phyloP scores from a whole-genome alignment of 2,797 vertebrate genomes.

The Mastacembelus armatus region DNA sequence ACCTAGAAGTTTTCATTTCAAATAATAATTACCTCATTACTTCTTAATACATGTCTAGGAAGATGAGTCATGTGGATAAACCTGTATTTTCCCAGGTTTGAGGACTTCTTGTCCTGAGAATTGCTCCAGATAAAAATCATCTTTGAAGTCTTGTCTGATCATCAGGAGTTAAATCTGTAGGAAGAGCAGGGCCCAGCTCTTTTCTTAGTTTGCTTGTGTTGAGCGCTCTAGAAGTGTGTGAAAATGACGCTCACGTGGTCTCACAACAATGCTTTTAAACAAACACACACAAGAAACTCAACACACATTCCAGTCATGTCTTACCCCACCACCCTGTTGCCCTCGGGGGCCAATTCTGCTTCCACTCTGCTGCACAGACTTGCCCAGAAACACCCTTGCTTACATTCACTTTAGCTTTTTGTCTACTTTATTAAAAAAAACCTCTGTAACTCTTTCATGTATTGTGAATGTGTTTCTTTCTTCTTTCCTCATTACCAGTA shows the following conservation, averaged over 20 bases:
- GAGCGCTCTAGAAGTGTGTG: neutral
- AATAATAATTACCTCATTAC: neutral
- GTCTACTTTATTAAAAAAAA: conserved; percentile 7
- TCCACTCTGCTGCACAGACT: conserved; percentile 70
- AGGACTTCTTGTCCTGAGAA: neutral
- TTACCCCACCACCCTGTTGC: conserved; percentile 51
- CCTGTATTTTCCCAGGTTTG: conserved; percentile 6
- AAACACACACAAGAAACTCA: conserved; percentile 16
- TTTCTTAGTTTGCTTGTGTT: neutral
- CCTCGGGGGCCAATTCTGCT: conserved; percentile 62
- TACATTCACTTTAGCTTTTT: conserved; percentile 36
- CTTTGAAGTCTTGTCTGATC: neutral
- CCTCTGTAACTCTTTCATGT: conserved; percentile 11
- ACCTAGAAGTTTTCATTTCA: neutral
- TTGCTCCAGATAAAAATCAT: neutral
- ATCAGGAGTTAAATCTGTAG: neutral
- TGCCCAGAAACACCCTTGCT: conserved; percentile 44
- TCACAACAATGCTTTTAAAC: conserved; percentile 30
- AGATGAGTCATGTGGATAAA: neutral
- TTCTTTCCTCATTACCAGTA: conserved; percentile 11
- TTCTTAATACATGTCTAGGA: neutral
- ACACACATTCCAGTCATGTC: conserved; percentile 67
- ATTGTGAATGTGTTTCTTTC: conserved; percentile 17
- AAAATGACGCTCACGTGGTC: conserved; percentile 5
- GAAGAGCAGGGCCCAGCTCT: neutral